Percentiles rank a stretch among this genome's conserved stretches.
Conservation (phyloP, 2,113 vertebrate genomes). For the Notarius lentiginosus region DNA sequence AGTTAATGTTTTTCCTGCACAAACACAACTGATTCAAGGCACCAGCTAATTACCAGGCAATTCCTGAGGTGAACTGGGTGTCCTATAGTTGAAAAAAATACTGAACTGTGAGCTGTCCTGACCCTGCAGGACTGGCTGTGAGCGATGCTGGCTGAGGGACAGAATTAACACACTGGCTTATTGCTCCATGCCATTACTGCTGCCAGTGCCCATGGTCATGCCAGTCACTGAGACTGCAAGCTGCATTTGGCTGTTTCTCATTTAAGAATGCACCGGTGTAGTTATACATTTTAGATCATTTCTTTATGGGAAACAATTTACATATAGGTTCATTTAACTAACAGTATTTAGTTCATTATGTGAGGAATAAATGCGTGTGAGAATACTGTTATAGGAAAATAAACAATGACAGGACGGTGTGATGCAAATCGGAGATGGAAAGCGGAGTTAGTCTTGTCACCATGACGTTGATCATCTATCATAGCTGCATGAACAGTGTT, state of each 20-base stretch:
- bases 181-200: not conserved
- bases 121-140: conserved; percentile 34
- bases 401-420: not conserved
- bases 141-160: conserved; percentile 25
- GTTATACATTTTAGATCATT: not conserved
- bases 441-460: not conserved
- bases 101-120: conserved; percentile 8
- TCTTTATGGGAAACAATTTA: not conserved
- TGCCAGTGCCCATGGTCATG: conserved; percentile 28
- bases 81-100: conserved; percentile 17
- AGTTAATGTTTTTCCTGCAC: conserved; percentile 11
- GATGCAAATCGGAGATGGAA: not conserved
- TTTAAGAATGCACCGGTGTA: not conserved
- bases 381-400: not conserved
- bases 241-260: not conserved
- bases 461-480: not conserved
- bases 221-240: conserved; percentile 12
- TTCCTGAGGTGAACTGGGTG: conserved; percentile 9
- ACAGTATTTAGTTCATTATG: not conserved
- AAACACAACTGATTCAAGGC: conserved; percentile 21
- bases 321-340: not conserved
- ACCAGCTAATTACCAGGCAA: conserved; percentile 20
- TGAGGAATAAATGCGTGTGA: not conserved
- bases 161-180: conserved; percentile 11
- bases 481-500: not conserved